Evolutionary conservation across 2,888 invertebrate genomes (phyloP), one percentile per base, ranked within the genome.

Genomic region (Aspidapion aeneum): DNA sequence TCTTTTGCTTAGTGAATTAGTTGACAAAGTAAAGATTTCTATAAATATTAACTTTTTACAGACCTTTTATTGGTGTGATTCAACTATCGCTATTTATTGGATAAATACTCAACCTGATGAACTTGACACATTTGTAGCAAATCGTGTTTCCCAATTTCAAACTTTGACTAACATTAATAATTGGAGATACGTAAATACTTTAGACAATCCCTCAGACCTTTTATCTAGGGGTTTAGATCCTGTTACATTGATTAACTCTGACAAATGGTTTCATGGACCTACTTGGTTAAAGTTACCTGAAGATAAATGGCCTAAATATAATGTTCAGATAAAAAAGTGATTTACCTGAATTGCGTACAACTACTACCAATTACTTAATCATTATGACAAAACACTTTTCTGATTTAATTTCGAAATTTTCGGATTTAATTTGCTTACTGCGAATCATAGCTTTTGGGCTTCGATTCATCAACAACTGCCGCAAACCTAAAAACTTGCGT

Each of bases 81-180:
- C 66, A 18, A 62, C 51, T 2, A 62, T 63, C 17, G 57, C 35
- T 18, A 60, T 62, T 18, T 63, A 54, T 18, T 60, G 61, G 61
- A 60, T 60, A 18, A 21, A 21, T 17, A 21, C 56, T 5, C 54
- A 35, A 17, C 63, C 60, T 16, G 49, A 52, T 55, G 16, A 52
- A 21, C 50, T 60, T 17, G 61, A 63, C 17, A 51, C 60, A 1
- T 63, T 59, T 60, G 60, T 63, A 7, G 59, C 62, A n/a, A 62
- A 57, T 57, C 2, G 61, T 9, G 21, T 60, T n/a, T 19, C 56
- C 2, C 55, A 60, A 57, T 60, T 60, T 22, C 61, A 58, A 22
- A 19, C n/a, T 7, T 19, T 57, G 9, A 22, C 61, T 17, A 17
- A 18, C 12, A 1, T 22, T 5, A 21, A 58, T 2, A 12, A 57